phyloP scores from a whole-genome alignment of 2,113 vertebrate species.

The Sebastes fasciatus region DNA sequence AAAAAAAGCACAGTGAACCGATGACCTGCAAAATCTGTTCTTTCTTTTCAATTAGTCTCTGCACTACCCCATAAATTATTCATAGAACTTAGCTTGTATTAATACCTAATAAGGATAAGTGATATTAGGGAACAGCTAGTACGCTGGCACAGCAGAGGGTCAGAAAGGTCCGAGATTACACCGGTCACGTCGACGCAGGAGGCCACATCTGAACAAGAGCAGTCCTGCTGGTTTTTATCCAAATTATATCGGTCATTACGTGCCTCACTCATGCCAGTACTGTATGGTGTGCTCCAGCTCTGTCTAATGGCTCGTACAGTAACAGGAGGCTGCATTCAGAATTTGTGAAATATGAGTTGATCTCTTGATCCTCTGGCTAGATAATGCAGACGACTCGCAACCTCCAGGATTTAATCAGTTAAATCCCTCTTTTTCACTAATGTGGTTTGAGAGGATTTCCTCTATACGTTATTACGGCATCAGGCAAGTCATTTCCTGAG shows the following conservation, averaged over 20 bases:
- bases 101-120: constrained; percentile 45
- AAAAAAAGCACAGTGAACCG: constrained; percentile 17
- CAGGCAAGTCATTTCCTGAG: constrained; percentile 16
- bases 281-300: background rate
- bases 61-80: constrained; percentile 36
- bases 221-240: background rate
- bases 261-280: background rate
- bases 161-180: constrained; percentile 23
- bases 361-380: constrained; percentile 44
- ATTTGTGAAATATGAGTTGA: constrained; percentile 43
- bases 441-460: constrained; percentile 66
- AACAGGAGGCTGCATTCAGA: background rate
- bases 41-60: constrained; percentile 48
- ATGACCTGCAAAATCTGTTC: constrained; percentile 44
- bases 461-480: constrained; percentile 43
- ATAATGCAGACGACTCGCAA: constrained; percentile 41
- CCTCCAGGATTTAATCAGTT: constrained; percentile 58
- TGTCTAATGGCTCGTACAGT: background rate
- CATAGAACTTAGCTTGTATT: constrained; percentile 23
- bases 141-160: background rate
- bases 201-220: background rate
- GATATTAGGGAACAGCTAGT: constrained; percentile 20
- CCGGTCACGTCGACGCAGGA: background rate
- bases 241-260: constrained; percentile 3
- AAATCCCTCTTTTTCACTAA: constrained; percentile 56